These are phyloP conservation scores for Catocala nupta DNA, from an alignment of 2,888 invertebrate genomes.

Conservation along the genomic window DNA sequence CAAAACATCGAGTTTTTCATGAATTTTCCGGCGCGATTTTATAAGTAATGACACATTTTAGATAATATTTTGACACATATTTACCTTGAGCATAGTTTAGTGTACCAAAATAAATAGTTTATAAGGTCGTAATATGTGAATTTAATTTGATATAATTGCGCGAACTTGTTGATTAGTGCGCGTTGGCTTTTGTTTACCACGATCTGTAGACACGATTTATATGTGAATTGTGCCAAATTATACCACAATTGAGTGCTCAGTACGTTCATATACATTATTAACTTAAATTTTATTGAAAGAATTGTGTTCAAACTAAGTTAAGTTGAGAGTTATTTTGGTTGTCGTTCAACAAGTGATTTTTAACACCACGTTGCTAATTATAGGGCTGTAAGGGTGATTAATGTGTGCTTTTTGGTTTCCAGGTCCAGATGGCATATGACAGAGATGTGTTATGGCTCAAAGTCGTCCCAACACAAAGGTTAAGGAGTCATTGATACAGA, in stretches of 20 bases:
- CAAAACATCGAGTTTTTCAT: conserved; percentile 86
- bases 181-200: conserved; percentile 79
- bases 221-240: conserved; percentile 61
- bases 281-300: conserved; percentile 42
- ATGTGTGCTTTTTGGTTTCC: conserved; percentile 64
- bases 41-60: conserved; percentile 67
- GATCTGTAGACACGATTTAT: conserved; percentile 65
- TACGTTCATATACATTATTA: conserved; percentile 41
- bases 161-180: conserved; percentile 74
- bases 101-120: conserved; percentile 45
- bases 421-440: conserved; percentile 71
- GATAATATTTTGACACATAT: conserved; percentile 60
- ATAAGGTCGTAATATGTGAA: conserved; percentile 50
- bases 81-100: conserved; percentile 49
- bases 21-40: conserved; percentile 85
- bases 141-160: conserved; percentile 70
- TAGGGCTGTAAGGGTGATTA: conserved; percentile 47
- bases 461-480: conserved; percentile 59
- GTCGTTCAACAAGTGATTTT: conserved; percentile 53
- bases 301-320: conserved; percentile 28
- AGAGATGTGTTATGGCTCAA: conserved; percentile 62
- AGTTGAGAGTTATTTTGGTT: conserved; percentile 41
- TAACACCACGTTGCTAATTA: conserved; percentile 62
- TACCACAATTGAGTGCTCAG: conserved; percentile 44
- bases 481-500: conserved; percentile 56